phyloP scores from a whole-genome alignment of 2,113 vertebrate genomes.

The Scomber colias region DNA sequence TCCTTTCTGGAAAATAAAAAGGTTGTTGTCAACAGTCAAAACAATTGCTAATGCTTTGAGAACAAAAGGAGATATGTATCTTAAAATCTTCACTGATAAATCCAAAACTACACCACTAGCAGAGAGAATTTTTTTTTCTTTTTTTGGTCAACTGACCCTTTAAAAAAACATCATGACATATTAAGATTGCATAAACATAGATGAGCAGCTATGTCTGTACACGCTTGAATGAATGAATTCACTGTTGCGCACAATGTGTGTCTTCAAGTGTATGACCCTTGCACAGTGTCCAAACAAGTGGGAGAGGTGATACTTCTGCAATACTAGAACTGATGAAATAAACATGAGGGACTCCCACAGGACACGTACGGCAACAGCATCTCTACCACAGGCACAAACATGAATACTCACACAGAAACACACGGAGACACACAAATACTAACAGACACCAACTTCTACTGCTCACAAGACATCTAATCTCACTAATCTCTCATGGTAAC shows the following conservation, averaged over 20 bases:
- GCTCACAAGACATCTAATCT: background rate
- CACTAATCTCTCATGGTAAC: constrained; percentile 11
- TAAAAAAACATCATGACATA: background rate
- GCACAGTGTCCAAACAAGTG: constrained; percentile 21
- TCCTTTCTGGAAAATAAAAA: background rate
- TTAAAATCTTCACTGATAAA: background rate
- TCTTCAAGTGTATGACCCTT: constrained; percentile 10
- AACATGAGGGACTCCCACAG: constrained; percentile 75
- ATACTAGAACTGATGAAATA: constrained; percentile 73
- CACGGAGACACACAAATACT: background rate
- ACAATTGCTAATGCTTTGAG: too few relatives aligned
- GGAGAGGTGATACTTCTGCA: constrained; percentile 60
- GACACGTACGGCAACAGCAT: constrained; percentile 51
- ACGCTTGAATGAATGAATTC: background rate
- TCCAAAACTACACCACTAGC: background rate
- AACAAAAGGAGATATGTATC: too few relatives aligned
- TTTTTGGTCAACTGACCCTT: too few relatives aligned
- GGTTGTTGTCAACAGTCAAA: background rate
- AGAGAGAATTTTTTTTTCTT: too few relatives aligned
- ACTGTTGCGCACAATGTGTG: background rate
- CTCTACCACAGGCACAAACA: constrained; percentile 49
- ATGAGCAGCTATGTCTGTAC: background rate
- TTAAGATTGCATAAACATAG: background rate
- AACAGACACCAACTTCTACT: constrained; percentile 4
- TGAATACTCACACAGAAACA: constrained; percentile 1